Evolutionary conservation across 92 coral and sea anemone species (phyloP).

Genomic region (Desmophyllum pertusum): DNA sequence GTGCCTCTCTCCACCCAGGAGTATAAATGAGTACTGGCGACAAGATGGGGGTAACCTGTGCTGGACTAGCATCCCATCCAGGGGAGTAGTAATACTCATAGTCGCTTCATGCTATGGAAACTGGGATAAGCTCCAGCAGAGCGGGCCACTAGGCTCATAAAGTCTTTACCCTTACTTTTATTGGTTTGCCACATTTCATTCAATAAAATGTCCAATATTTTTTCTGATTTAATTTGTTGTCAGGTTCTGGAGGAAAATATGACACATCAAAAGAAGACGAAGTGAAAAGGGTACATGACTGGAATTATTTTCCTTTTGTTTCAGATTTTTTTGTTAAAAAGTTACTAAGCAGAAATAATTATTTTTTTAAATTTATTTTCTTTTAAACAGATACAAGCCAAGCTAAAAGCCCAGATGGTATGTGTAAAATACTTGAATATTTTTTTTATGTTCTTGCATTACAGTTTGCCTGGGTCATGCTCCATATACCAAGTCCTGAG

Average conservation of each 20-base stretch:
- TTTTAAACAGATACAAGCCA: slow-evolving; percentile 76
- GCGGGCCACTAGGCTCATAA: too few species aligned
- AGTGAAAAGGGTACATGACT: slow-evolving; percentile 58
- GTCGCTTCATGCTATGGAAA: too few species aligned
- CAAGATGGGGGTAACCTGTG: too few species aligned
- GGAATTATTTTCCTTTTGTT: neutral
- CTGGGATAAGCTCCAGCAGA: too few species aligned
- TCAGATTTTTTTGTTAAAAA: neutral
- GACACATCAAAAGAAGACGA: slow-evolving; percentile 81
- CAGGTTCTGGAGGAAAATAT: slow-evolving; percentile 79
- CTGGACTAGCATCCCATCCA: too few species aligned
- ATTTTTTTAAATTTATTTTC: neutral
- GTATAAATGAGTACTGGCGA: too few species aligned
- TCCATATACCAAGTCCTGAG: too few species aligned
- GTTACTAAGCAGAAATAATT: neutral
- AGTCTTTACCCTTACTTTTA: too few species aligned
- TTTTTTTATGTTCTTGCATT: neutral
- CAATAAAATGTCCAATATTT: neutral
- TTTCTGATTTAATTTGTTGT: neutral
- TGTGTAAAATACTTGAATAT: slow-evolving; percentile 3
- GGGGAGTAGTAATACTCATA: too few species aligned
- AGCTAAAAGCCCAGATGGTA: slow-evolving; percentile 86
- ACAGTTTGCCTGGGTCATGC: neutral
- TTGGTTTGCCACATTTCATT: neutral
- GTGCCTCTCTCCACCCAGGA: too few species aligned